These are phyloP conservation scores for Colistium nudipinnis DNA, from an alignment of 2,113 vertebrate species.

Conservation along the genomic window DNA sequence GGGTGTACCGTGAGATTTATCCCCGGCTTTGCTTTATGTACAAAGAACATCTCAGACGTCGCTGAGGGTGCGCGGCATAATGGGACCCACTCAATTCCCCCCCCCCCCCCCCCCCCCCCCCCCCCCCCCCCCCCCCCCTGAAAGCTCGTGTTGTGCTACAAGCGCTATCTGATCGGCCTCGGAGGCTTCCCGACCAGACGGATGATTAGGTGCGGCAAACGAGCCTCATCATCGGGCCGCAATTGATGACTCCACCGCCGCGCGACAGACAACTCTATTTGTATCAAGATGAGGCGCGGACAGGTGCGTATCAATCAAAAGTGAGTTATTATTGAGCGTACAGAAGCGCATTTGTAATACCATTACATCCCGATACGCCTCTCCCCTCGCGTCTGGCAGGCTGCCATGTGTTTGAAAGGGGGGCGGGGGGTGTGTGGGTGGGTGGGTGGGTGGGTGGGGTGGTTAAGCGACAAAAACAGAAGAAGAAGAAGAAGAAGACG, in stretches of 20 bases:
- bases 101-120: no score
- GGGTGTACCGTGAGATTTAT: constrained; percentile 88
- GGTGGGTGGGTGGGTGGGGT: no score
- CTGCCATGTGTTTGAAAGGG: constrained; percentile 84
- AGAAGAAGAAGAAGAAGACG: constrained; percentile 67
- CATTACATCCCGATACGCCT: constrained; percentile 98
- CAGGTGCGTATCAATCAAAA: constrained; percentile 95
- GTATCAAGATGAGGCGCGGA: constrained; percentile 94
- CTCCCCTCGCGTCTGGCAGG: constrained; percentile 96
- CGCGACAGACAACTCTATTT: constrained; percentile 98
- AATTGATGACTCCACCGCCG: constrained; percentile 99
- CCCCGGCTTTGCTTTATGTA: constrained; percentile 60
- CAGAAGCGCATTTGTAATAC: constrained; percentile 98
- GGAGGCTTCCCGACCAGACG: constrained; percentile 93
- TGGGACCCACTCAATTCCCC: constrained; percentile 93
- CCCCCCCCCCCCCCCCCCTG: no score
- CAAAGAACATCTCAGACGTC: constrained; percentile 90
- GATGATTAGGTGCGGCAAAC: constrained; percentile 98
- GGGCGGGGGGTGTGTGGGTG: constrained; percentile 14
- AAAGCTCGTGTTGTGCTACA: constrained; percentile 95
- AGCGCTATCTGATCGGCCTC: constrained; percentile 96
- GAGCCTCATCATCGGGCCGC: constrained; percentile 92
- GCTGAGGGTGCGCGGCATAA: constrained; percentile 90
- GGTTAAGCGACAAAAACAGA: constrained; percentile 66
- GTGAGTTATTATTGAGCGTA: constrained; percentile 97